Percentiles rank a stretch among this genome's conserved stretches.
These are phyloP conservation scores for Sigmodon hispidus DNA, from an alignment of 2,113 vertebrate genomes.

Conservation along the genomic window DNA sequence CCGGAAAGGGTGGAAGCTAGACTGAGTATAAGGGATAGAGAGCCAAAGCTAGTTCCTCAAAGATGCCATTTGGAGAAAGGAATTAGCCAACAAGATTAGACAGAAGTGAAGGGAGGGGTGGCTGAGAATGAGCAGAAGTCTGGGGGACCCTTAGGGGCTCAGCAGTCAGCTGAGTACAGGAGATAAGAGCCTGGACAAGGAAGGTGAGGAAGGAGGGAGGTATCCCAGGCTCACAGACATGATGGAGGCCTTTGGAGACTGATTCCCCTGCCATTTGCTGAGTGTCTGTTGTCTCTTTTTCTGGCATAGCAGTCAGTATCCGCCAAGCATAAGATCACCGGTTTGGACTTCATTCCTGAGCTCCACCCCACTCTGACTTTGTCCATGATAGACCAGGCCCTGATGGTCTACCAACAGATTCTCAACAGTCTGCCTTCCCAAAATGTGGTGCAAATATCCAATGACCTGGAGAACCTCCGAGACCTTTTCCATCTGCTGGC, in stretches of 20 bases:
- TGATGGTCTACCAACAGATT: conserved; percentile 86
- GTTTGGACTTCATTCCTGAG: conserved; percentile 81
- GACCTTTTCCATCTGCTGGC: conserved; percentile 79
- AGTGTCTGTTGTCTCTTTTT: conserved; percentile 18
- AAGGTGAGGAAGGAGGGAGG: neutral
- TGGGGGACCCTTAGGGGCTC: neutral
- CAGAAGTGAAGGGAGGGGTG: neutral
- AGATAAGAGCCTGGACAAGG: neutral
- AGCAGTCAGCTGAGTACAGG: neutral
- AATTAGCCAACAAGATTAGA: neutral
- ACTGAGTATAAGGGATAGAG: neutral
- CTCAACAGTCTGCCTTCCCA: conserved; percentile 81
- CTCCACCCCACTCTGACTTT: conserved; percentile 78
- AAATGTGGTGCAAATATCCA: conserved; percentile 81
- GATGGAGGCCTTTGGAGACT: neutral
- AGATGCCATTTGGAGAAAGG: neutral
- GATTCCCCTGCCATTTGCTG: neutral
- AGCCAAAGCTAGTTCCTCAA: neutral
- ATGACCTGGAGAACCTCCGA: conserved; percentile 86
- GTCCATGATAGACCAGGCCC: conserved; percentile 79
- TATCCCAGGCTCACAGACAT: fast-evolving
- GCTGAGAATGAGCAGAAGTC: neutral
- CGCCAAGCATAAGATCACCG: conserved; percentile 74
- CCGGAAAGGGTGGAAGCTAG: neutral
- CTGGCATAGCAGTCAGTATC: conserved; percentile 49